A percentile compares a stretch with the other conserved stretches of the same genome.
Evolutionary conservation across 2,888 invertebrate species (phyloP).

Genomic region (Hipparchia sbordonii): DNA sequence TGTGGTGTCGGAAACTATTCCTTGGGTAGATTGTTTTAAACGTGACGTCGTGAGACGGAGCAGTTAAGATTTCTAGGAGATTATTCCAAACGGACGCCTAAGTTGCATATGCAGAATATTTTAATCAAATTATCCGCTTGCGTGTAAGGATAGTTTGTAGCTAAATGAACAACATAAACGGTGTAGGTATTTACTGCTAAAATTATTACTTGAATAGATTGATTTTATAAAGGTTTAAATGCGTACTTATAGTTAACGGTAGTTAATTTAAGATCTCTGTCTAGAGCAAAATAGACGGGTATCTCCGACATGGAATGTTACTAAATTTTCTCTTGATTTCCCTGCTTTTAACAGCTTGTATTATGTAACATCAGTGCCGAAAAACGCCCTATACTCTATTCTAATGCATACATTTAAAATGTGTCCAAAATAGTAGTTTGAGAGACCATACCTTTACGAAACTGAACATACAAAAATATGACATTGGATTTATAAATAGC

Average conservation of each 20-base stretch:
- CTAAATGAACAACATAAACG: not conserved
- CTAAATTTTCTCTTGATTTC: too few relatives aligned
- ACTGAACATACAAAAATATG: too few relatives aligned
- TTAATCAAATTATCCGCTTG: not conserved
- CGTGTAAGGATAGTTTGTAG: not conserved
- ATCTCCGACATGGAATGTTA: too few relatives aligned
- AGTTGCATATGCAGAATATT: not conserved
- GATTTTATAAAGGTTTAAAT: not conserved
- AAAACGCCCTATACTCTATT: too few relatives aligned
- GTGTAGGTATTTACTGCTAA: not conserved
- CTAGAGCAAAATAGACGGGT: not conserved
- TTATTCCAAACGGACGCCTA: not conserved
- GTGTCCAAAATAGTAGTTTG: too few relatives aligned
- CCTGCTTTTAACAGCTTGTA: too few relatives aligned
- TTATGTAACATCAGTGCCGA: too few relatives aligned
- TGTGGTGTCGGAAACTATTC: constrained; percentile 56
- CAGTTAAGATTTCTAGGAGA: not conserved
- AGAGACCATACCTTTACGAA: too few relatives aligned
- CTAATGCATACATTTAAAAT: too few relatives aligned
- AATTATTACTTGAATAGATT: not conserved
- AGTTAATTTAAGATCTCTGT: not conserved
- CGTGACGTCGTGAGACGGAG: constrained; percentile 39
- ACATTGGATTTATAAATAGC: too few relatives aligned
- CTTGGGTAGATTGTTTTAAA: constrained; percentile 57
- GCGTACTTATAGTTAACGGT: not conserved